Conservation (phyloP, 2,797 vertebrate genomes). For the Poeciliopsis paucimaculata region DNA sequence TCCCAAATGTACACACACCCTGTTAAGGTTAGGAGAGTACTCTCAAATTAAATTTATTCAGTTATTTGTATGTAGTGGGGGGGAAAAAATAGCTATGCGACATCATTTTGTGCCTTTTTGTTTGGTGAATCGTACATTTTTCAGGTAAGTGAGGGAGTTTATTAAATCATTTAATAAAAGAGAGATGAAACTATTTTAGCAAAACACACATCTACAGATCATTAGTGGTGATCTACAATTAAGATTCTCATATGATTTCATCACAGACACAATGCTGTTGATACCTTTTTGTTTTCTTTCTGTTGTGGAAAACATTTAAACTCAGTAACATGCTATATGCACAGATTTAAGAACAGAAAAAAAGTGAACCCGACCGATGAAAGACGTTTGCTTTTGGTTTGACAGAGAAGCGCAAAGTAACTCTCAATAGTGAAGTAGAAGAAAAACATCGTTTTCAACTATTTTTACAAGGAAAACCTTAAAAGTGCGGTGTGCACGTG, state of each 20-base stretch:
- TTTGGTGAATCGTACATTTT: neutral
- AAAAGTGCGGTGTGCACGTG: neutral
- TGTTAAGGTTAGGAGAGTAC: neutral
- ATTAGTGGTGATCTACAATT: neutral
- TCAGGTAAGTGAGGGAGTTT: neutral
- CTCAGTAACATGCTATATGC: neutral
- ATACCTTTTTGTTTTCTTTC: neutral
- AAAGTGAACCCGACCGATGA: neutral
- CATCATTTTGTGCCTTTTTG: neutral
- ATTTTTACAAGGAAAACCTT: neutral
- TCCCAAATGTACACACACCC: neutral
- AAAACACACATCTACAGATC: neutral
- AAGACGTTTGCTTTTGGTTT: neutral
- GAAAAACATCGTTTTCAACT: neutral
- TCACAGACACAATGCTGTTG: neutral
- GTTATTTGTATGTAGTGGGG: neutral
- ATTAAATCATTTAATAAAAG: neutral
- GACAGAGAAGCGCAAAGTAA: neutral
- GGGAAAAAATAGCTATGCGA: neutral
- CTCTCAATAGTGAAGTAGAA: neutral
- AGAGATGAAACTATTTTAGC: neutral
- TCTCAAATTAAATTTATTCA: neutral
- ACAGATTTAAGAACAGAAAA: neutral
- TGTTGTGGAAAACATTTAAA: neutral
- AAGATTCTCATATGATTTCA: neutral